Conservation (phyloP, 2,113 vertebrate genomes). For the Podarcis muralis region DNA sequence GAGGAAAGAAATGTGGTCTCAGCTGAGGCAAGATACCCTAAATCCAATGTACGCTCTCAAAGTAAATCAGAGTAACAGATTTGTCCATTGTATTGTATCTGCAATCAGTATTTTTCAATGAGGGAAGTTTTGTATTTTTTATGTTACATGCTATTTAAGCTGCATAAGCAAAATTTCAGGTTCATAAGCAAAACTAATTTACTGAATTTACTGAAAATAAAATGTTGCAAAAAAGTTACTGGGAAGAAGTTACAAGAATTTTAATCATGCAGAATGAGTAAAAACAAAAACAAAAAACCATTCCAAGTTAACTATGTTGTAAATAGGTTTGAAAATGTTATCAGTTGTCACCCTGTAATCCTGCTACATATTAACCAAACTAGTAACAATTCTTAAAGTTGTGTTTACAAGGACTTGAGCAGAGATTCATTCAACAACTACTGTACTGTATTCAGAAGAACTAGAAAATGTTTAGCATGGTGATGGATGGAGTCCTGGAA, state of each 20-base stretch:
- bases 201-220: conserved; percentile 43
- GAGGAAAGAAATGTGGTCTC: neutral
- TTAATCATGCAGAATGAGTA: neutral
- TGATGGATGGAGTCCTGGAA: neutral
- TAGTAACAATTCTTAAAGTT: neutral
- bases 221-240: neutral
- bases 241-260: neutral
- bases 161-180: conserved; percentile 32
- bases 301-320: neutral
- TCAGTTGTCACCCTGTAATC: neutral
- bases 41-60: conserved; percentile 9
- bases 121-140: neutral
- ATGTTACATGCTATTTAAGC: conserved; percentile 44
- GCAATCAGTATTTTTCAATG: neutral
- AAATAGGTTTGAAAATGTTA: neutral
- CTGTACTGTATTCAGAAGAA: neutral
- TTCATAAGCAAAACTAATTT: conserved; percentile 47
- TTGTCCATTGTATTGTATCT: neutral
- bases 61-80: conserved; percentile 53
- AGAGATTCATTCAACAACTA: neutral
- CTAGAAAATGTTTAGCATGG: neutral
- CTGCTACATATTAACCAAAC: neutral
- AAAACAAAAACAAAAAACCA: neutral
- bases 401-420: neutral
- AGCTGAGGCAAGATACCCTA: neutral